Conservation (phyloP, 92 coral and sea anemone species). For the Ricordea florida region DNA sequence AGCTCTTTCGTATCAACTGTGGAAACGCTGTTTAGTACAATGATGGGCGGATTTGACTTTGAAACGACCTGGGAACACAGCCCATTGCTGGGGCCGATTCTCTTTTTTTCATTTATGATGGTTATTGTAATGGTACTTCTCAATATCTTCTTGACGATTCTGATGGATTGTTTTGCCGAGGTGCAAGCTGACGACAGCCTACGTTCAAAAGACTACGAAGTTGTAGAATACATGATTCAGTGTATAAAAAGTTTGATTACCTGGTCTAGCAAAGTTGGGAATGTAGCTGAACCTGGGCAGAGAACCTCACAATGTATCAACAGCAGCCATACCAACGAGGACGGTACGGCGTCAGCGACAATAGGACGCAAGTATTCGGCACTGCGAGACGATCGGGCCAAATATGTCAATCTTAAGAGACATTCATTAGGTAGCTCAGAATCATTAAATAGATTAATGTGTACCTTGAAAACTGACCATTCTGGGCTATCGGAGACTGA, state of each 20-base stretch:
- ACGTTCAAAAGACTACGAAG: slow-evolving; percentile 67
- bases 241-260: slow-evolving; percentile 22
- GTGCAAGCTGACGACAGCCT: slow-evolving; percentile 78
- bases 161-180: slow-evolving; percentile 87
- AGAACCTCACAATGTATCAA: neutral
- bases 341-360: too few species aligned
- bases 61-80: slow-evolving; percentile 59
- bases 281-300: slow-evolving; percentile 3
- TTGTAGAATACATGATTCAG: slow-evolving; percentile 56
- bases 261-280: slow-evolving; percentile 24
- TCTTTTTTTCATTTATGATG: slow-evolving; percentile 88
- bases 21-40: slow-evolving; percentile 68
- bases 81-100: slow-evolving; percentile 74
- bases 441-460: too few species aligned
- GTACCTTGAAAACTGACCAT: too few species aligned
- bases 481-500: too few species aligned
- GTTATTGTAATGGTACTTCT: slow-evolving; percentile 87
- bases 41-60: slow-evolving; percentile 92
- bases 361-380: too few species aligned
- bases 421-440: too few species aligned
- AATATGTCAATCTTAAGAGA: too few species aligned
- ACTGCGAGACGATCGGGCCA: too few species aligned
- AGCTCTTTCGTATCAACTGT: slow-evolving; percentile 66
- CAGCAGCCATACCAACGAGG: too few species aligned
- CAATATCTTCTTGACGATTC: slow-evolving; percentile 84